Evolutionary conservation across 2,113 vertebrate species (phyloP).

Genomic region (Lipotes vexillifer): DNA sequence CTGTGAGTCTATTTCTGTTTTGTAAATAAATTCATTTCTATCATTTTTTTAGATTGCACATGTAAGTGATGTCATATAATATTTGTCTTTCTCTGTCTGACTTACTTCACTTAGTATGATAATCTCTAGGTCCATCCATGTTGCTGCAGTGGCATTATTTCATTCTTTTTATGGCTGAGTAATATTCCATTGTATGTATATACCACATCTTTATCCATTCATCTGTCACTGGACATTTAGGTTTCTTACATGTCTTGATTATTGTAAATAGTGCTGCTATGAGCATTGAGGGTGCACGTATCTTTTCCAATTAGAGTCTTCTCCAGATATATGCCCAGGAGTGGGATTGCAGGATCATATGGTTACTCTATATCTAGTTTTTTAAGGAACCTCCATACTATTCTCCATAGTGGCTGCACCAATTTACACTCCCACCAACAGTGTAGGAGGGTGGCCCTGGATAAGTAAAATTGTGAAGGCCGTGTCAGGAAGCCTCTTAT

Average conservation of each 20-base stretch:
- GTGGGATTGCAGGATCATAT: neutral
- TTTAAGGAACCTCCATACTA: neutral
- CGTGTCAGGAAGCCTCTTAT: neutral
- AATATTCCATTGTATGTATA: neutral
- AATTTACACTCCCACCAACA: too few species aligned
- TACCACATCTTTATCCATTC: neutral
- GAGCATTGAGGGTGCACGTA: neutral
- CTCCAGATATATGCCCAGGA: neutral
- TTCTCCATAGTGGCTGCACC: neutral
- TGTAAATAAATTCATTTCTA: too few species aligned
- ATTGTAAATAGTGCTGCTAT: neutral
- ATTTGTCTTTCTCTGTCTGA: neutral
- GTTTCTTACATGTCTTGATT: neutral
- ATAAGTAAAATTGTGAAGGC: neutral
- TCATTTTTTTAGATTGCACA: too few species aligned
- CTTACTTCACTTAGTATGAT: neutral
- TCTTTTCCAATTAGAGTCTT: neutral
- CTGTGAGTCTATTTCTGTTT: too few species aligned
- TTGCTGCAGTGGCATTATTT: neutral
- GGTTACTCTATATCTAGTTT: neutral
- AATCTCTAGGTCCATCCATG: neutral
- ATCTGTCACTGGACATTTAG: neutral
- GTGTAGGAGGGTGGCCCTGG: neutral
- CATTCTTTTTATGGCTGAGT: neutral
- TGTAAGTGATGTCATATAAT: too few species aligned